phyloP scores from a whole-genome alignment of 2,888 invertebrate genomes.

The Allygus modestus region DNA sequence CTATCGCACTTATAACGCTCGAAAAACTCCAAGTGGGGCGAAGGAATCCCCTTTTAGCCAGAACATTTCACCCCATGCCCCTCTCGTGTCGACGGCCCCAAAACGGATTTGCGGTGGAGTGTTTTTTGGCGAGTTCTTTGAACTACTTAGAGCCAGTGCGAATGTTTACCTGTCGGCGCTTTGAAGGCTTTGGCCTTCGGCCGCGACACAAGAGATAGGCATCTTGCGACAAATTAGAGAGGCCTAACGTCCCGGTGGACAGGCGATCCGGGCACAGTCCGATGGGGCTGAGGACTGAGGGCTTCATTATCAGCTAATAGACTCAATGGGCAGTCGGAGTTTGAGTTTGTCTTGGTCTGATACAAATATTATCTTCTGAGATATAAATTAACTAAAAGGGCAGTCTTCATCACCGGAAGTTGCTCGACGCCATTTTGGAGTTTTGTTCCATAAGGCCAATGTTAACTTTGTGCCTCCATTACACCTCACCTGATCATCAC shows the following conservation, averaged over 20 bases:
- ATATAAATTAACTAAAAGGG: too few relatives aligned
- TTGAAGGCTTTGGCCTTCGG: not conserved
- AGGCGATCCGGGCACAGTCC: not conserved
- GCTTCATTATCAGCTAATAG: not conserved
- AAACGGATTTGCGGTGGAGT: constrained; percentile 38
- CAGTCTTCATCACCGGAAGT: too few relatives aligned
- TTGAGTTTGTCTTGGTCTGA: too few relatives aligned
- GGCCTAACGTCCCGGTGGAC: not conserved
- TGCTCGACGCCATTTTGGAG: too few relatives aligned
- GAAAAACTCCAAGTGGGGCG: not conserved
- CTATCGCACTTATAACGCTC: constrained; percentile 10
- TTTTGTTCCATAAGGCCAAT: too few relatives aligned
- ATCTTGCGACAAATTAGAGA: constrained; percentile 28
- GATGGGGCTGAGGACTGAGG: not conserved
- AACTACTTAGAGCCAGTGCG: constrained; percentile 30
- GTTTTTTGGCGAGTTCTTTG: constrained; percentile 45
- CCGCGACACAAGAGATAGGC: not conserved
- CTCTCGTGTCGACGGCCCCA: not conserved
- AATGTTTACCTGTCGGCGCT: constrained; percentile 27
- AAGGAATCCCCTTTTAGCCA: constrained; percentile 12
- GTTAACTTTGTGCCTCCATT: too few relatives aligned
- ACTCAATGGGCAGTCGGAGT: not conserved
- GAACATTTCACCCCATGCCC: not conserved
- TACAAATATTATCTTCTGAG: too few relatives aligned
- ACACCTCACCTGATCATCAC: too few relatives aligned